Evolutionary conservation across 1,140 invertebrate species (phyloP), one percentile per base, ranked within the genome.

Genomic region (Camponotus floridanus): DNA sequence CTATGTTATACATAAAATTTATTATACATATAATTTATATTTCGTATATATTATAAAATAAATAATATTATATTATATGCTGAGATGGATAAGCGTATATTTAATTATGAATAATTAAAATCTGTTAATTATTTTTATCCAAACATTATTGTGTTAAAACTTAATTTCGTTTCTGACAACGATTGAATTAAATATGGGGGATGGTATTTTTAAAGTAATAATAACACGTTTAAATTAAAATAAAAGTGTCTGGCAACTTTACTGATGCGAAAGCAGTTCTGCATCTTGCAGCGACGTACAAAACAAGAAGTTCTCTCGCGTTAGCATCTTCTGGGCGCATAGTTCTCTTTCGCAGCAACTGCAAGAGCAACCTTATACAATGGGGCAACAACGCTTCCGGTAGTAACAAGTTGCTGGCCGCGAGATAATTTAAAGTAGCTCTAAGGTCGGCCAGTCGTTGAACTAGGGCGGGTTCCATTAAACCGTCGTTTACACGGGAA

Each of bases 371-470:
- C 73, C 21, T 39, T 64, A 51, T 51, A 55, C 74, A 79, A 79
- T 68, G 59, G 51, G 15, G 39, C 42, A 31, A 4, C 51, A 51
- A 45, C 68, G 59, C 33, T 31, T 74, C 42, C 65, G 26, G 80
- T 88, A 80, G 70, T 88, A 85, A 80, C 74, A 71, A 85, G 84
- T 79, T 68, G 76, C 67, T 59, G 57, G 73, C 68, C 76, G 61
- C 18, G 55, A 88, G 89, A 90, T 90, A 90, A 90, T 90, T 90
- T 90, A 81, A 86, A 83, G 65, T 83, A 84, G 76, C 89, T 90
- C 73, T 86, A 89, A 90, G 83, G 81, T 88, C 73, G 61, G 71
- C 71, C 83, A 88, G 86, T 87, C 59, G 68, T 36, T 57, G 68
- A 87, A 90, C 88, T 85, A 70, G 89, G 76, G 74, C 74, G 71